Evolutionary conservation across 2,113 vertebrate species (phyloP), one percentile per base, ranked within the genome.

Genomic region (Hoplias malabaricus): DNA sequence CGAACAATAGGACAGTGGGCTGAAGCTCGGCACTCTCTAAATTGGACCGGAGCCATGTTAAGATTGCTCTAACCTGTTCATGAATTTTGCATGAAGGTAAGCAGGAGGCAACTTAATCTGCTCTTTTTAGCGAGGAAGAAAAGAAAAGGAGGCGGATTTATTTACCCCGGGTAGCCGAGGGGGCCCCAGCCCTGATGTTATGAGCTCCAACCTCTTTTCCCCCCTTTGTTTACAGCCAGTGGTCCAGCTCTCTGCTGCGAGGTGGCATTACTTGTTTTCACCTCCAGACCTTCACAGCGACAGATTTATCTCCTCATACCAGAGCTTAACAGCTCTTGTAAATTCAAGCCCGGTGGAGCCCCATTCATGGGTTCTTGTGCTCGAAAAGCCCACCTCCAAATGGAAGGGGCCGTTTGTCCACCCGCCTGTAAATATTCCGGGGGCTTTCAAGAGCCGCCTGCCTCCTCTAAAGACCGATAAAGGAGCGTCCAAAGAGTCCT

Each of bases 281-380:
- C 33, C 43, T 27, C 1, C 29, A 33, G 71, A 75, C 31, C 36
- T 74, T 79, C 42, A 33, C 66, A 19, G 46, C 5, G 33, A 38
- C 43, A 75, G 81, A 80, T 84, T 85, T 85, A 78, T 84, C 72
- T 80, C 34, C 70, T 78, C 68, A 73, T 85, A 78, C 75, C 62
- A 23, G 33, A 38, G 42, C 71, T 78, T 83, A 57, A 77, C 42
- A 23, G 75, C 82, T 53, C 67, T 63, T 14, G 81, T 83, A 84
- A 86, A 80, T 83, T 65, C 48, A 21, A 50, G 11, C 75, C 42
- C 31, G 9, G 63, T 27, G 27, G 67, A 69, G 57, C 56, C 72
- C 23, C 23, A 33, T 56, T 75, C 54, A 9, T 14, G 31, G 75
- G 50, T 63, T 43, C 42, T 12, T 10, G 21, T n/a, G 66, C 48